A percentile compares a stretch with the other conserved stretches of the same genome.
These are phyloP conservation scores for Rhyacophila evoluta DNA, from an alignment of 2,888 invertebrate genomes.

Conservation along the genomic window DNA sequence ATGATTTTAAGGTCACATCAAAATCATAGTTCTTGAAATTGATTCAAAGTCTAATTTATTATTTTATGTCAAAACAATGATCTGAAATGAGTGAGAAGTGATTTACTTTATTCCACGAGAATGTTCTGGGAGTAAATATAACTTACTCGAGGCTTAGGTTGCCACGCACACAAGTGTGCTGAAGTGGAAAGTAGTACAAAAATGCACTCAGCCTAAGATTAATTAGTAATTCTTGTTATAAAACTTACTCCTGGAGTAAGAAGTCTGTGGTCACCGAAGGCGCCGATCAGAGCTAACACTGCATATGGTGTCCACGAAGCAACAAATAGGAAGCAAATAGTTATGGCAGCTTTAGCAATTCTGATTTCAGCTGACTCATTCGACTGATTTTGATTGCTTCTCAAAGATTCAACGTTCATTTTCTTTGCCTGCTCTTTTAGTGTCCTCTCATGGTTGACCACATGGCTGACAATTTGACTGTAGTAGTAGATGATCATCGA, in stretches of 20 bases:
- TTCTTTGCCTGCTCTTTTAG: conserved; percentile 82
- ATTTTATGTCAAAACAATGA: no score
- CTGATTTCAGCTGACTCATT: conserved; percentile 82
- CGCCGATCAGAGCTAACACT: conserved; percentile 82
- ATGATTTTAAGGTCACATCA: no score
- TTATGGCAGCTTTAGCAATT: conserved; percentile 90
- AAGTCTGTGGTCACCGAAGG: conserved; percentile 81
- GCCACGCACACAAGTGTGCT: no score
- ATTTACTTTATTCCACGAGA: no score
- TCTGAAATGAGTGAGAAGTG: no score
- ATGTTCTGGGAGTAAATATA: no score
- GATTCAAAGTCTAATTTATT: no score
- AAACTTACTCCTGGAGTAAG: conserved; percentile 76
- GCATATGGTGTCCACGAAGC: conserved; percentile 94
- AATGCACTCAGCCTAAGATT: no score
- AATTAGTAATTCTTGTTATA: no score
- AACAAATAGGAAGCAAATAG: conserved; percentile 86
- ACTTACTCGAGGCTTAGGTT: no score
- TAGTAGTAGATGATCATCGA: conserved; percentile 84
- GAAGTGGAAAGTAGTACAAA: no score
- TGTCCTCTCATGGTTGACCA: conserved; percentile 88
- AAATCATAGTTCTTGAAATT: no score
- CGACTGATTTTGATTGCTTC: conserved; percentile 75
- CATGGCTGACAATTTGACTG: conserved; percentile 88
- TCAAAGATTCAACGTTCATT: conserved; percentile 89